Base-by-base conservation (phyloP, 2,113 vertebrate species). In the Trematocara stigmaticum region DNA sequence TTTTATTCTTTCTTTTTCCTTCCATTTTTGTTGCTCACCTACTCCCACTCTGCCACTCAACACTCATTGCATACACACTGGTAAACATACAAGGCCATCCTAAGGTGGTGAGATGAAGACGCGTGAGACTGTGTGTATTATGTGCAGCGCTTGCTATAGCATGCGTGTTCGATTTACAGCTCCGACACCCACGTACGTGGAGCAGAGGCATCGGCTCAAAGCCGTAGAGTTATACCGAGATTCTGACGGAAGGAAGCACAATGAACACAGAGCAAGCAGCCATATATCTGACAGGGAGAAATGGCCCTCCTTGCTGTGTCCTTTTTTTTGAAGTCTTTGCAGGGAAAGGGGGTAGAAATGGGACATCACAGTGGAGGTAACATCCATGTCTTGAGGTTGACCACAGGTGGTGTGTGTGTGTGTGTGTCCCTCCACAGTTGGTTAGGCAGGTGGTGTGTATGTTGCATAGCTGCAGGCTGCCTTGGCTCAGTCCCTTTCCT, bases 381-480 rank as follows among this genome's bases (percentile, higher is more conserved):
- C 61, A 88, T 80, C 84, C 69, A 47, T 91, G 92, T 88, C 89
- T 88, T 81, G 78, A 91, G 88, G 90, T 92, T 91, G 87, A 92
- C 93, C 87, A 90, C 91, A 92, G 88, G 81, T 81, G 84, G 59
- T 12, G 6, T 12, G 42, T 45, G 42, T 49, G 47, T 49, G 47
- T 51, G 49, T 18, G 49, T 52, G 35, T 12, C 10, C 23, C 12
- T 88, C 87, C 84, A 83, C 86, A 91, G 78, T 87, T 84, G 91
- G 83, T 82, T 82, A 90, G 84, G 87, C 93, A 92, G 93, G 91
- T 93, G 87, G 85, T 91, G 89, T 88, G 90, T 90, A 81, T 86
- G 85, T 91, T 86, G 81, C 82, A 56, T 85, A 85, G 93, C 93
- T 92, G 78, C 45, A 56, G 89, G 93, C 90, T 71, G 53, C 84